Conservation (phyloP, 2,113 vertebrate species). For the Platichthys flesus region DNA sequence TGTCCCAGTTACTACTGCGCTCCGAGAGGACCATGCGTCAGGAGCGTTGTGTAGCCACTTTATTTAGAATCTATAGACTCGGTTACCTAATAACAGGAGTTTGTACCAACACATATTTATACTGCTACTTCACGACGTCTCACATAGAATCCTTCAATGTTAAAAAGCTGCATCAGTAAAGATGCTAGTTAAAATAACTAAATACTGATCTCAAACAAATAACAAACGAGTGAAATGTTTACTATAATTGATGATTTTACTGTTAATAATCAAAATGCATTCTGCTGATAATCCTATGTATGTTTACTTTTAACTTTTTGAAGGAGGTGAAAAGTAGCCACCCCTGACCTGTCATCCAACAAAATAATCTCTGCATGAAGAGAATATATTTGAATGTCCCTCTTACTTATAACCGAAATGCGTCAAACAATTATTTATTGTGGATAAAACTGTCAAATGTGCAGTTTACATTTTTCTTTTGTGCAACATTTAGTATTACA, state of each 20-base stretch:
- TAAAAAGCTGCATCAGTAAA: background rate
- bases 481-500: too few relatives aligned
- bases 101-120: background rate
- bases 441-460: too few relatives aligned
- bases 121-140: background rate
- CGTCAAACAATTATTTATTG: too few relatives aligned
- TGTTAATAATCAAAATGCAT: background rate
- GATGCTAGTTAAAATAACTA: too few relatives aligned
- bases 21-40: constrained; percentile 27
- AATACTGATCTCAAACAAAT: background rate
- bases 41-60: constrained; percentile 20
- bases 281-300: background rate
- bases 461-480: too few relatives aligned
- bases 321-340: background rate
- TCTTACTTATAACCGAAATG: too few relatives aligned
- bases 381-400: too few relatives aligned
- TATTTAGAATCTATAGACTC: constrained; percentile 13
- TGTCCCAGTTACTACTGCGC: constrained; percentile 44
- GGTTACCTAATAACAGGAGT: constrained; percentile 12
- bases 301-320: background rate
- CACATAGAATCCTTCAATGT: background rate
- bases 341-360: too few relatives aligned
- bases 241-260: background rate
- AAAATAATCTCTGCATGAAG: too few relatives aligned
- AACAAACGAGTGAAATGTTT: too few relatives aligned